Base-by-base conservation (phyloP, 2,797 vertebrate species). In the Hyperoplus immaculatus region DNA sequence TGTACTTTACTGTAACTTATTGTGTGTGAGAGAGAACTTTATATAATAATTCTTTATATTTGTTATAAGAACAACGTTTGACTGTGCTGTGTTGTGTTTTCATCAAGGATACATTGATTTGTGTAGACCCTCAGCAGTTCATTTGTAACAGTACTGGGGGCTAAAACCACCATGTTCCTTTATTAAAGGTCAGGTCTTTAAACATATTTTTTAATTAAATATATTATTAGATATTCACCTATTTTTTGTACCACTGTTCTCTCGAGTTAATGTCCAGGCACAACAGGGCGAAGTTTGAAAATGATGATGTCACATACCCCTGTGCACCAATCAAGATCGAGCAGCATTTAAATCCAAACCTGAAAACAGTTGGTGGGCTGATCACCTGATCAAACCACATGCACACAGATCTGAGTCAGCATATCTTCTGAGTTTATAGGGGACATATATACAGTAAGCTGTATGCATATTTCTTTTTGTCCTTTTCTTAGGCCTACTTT, bases 1-100 rank as follows among this genome's bases (percentile, higher is more conserved):
- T 54, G 41, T 3, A 42, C 51, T 29, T 29, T 29, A 16, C 46
- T 16, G 66, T n/a, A 46, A 51, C 54, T 73, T 65, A 65, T 55
- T 61, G n/a, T 64, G 45, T n/a, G n/a, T 29, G 29, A 29, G 29
- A 29, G 29, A 29, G 29, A 29, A 29, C 29, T 3, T 29, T 29
- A 29, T 29, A 29, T 46, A 38, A 8, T 21, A 21, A 12, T 15
- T 6, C 39, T 12, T 10, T 47, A 0, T 4, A 49, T 11, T 9
- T 3, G 14, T 38, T 63, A 62, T 47, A 15, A 45, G 58, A 43
- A 43, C n/a, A 45, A 29, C 6, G 8, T 16, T 38, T 14, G 11
- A 10, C 38, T 21, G 5, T 6, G 12, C 46, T 50, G 46, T 1
- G 47, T 16, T 16, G 39, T 43, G 3, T 41, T 51, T 1, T 41